phyloP scores from a whole-genome alignment of 2,797 vertebrate genomes.

The Champsocephalus gunnari region DNA sequence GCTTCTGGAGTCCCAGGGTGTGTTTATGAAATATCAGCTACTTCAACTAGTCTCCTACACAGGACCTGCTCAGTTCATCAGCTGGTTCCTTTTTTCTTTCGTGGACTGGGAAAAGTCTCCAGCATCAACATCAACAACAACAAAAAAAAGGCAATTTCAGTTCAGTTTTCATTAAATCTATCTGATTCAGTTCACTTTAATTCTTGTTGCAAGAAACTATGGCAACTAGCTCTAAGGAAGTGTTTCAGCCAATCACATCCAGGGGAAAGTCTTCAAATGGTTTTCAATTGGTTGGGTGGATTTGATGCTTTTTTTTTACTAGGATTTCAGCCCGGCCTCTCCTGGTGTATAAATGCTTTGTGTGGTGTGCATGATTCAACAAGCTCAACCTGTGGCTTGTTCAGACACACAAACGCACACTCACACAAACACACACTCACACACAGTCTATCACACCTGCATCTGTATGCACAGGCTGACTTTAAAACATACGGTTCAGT shows the following conservation, averaged over 20 bases:
- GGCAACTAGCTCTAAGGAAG: conserved; percentile 76
- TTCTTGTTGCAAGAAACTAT: conserved; percentile 75
- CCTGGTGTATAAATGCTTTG: conserved; percentile 75
- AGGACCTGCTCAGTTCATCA: conserved; percentile 41
- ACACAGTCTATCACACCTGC: conserved; percentile 47
- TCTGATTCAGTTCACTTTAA: conserved; percentile 67
- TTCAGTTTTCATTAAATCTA: conserved; percentile 67
- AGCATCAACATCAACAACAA: conserved; percentile 56
- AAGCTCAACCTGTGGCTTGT: conserved; percentile 67
- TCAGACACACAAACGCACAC: conserved; percentile 48
- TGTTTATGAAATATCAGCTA: conserved; percentile 68
- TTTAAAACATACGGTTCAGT: conserved; percentile 61
- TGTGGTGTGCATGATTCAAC: conserved; percentile 71
- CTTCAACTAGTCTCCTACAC: conserved; percentile 60
- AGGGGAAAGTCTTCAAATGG: conserved; percentile 63
- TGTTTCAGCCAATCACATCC: conserved; percentile 75
- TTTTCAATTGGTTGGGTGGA: conserved; percentile 61
- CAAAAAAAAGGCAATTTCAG: conserved; percentile 72
- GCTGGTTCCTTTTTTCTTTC: conserved; percentile 26
- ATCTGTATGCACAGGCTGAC: conserved; percentile 56
- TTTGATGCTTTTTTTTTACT: conserved; percentile 51
- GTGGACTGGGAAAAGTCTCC: conserved; percentile 43
- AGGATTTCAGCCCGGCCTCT: conserved; percentile 47
- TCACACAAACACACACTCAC: conserved; percentile 6
- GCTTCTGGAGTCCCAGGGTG: conserved; percentile 57